Evolutionary conservation across 2,113 vertebrate species (phyloP).

Genomic region (Anseranas semipalmata): DNA sequence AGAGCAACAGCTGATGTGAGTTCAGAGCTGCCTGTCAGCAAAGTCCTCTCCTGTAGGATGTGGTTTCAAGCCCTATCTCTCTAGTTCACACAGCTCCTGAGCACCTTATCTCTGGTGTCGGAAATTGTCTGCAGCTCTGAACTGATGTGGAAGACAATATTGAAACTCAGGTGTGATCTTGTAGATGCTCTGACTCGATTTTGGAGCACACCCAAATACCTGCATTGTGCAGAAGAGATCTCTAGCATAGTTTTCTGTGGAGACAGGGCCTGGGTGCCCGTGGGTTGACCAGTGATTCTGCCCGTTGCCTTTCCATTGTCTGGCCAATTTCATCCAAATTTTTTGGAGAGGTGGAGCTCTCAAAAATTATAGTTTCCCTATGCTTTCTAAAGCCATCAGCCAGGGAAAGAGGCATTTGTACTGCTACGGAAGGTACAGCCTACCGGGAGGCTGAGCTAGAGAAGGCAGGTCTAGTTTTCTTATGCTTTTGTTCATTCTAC

Average conservation of each 20-base stretch:
- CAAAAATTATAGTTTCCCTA: neutral
- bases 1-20: neutral
- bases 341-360: neutral
- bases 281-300: neutral
- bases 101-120: neutral
- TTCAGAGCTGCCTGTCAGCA: neutral
- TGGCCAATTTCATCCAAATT: neutral
- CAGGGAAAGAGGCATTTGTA: rapidly evolving
- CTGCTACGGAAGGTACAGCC: neutral
- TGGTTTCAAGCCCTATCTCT: neutral
- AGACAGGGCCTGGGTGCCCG: neutral
- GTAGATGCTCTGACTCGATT: neutral
- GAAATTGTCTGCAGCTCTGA: neutral
- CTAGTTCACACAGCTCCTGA: neutral
- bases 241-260: neutral
- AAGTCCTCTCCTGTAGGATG: neutral
- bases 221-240: neutral
- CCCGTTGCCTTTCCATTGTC: neutral
- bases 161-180: neutral
- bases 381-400: neutral
- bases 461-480: neutral
- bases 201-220: neutral
- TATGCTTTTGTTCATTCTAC: neutral
- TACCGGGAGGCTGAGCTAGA: neutral
- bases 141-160: neutral